phyloP scores from a whole-genome alignment of 2,797 vertebrate genomes.

The Oreochromis grahami region DNA sequence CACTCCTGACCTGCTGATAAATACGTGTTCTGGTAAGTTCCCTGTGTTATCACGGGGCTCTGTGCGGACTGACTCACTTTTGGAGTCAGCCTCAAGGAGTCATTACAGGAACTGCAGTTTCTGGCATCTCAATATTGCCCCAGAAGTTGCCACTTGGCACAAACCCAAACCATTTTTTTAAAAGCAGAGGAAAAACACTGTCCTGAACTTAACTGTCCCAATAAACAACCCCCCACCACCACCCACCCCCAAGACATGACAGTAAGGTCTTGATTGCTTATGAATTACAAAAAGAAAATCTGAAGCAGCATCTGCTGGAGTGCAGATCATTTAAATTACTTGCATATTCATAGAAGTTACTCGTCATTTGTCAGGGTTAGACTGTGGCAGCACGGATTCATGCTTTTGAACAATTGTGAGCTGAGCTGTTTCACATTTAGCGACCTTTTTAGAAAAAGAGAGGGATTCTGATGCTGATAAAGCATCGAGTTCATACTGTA shows the following conservation, averaged over 20 bases:
- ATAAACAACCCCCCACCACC: background rate
- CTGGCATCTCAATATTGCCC: background rate
- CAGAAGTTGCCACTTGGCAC: background rate
- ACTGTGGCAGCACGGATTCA: background rate
- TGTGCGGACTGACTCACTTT: fast-evolving
- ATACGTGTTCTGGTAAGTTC: background rate
- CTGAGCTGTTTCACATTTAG: background rate
- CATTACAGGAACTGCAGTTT: background rate
- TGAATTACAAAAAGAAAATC: background rate
- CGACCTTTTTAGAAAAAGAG: background rate
- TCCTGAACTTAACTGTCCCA: background rate
- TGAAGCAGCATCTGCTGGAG: fast-evolving
- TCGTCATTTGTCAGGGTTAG: background rate
- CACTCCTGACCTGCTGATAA: background rate
- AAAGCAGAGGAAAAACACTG: background rate
- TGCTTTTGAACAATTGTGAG: fast-evolving
- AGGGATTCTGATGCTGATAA: background rate
- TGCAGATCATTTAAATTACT: background rate
- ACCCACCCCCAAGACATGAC: too few relatives aligned
- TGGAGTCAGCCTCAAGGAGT: background rate
- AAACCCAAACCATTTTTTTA: background rate
- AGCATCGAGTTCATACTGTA: fast-evolving
- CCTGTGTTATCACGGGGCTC: background rate
- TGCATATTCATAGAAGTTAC: background rate
- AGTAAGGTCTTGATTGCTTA: background rate